Base-by-base conservation (phyloP, 2,113 vertebrate genomes). In the Pseudorhombus dupliciocellatus region DNA sequence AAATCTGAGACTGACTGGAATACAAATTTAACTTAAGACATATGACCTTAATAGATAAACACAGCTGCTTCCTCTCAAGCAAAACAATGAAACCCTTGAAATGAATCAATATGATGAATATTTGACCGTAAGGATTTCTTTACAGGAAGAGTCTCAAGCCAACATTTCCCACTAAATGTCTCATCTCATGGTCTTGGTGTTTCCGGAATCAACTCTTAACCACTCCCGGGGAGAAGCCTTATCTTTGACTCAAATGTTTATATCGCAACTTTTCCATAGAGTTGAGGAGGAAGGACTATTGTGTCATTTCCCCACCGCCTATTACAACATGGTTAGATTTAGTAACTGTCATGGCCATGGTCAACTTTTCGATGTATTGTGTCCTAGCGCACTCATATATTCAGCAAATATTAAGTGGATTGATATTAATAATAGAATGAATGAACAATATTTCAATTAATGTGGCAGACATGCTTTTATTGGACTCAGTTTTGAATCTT, bases 211-310 rank as follows among this genome's bases (percentile, higher is more conserved):
- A 68, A 67, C 73, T 54, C 48, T 20, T 59, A 66, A 76, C 81
- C 70, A 68, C 80, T 78, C 84, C 87, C 84, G 70, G 15, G 79
- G 42, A 76, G 37, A 85, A 80, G 77, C 58, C 75, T 87, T 90
- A 88, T 89, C 76, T 67, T 18, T 66, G 53, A 79, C 40, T 71
- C 34, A 75, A 42, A 70, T 68, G 63, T 79, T 75, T 75, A 81
- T 44, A 26, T 67, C 8, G 2, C 52, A 59, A 73, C 26, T 63
- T 75, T 79, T 69, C 56, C 53, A 7, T 2, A 77, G 37, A n/a
- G 48, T 61, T 69, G 77, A 61, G 53, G 37, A 24, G 10, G 37
- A 53, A 58, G 31, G 14, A 37, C 31, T 18, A 46, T 54, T 16
- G 46, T 56, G 44, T 77, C 22, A 77, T 66, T 77, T 82, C 62